These are phyloP conservation scores for Platyscapa corneri DNA, from an alignment of 1,140 invertebrate genomes.

Conservation along the genomic window DNA sequence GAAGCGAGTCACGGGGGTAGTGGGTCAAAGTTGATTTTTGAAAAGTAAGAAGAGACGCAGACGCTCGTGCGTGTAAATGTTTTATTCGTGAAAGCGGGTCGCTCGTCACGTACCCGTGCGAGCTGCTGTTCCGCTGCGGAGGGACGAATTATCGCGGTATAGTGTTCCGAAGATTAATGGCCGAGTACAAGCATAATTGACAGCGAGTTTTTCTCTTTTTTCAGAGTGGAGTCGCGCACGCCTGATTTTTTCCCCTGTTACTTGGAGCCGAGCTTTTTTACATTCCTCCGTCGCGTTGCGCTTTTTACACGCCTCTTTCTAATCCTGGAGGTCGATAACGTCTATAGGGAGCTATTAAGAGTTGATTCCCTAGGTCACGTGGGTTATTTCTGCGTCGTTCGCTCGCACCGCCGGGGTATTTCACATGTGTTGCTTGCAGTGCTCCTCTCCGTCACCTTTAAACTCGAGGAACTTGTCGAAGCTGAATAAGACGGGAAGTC, in stretches of 20 bases:
- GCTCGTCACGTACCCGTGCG: constrained; percentile 1
- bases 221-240: too few species aligned
- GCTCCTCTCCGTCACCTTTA: constrained; percentile 6
- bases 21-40: constrained; percentile 37
- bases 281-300: not conserved
- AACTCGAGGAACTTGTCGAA: constrained; percentile 5
- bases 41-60: constrained; percentile 26
- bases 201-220: not conserved
- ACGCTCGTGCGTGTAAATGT: not conserved
- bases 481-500: not conserved
- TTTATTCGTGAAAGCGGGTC: constrained; percentile 45
- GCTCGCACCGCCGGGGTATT: constrained; percentile 56
- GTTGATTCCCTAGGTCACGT: constrained; percentile 60
- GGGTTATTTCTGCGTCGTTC: constrained; percentile 59
- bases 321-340: constrained; percentile 43
- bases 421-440: not conserved
- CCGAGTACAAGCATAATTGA: not conserved
- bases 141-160: not conserved
- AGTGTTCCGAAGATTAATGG: constrained; percentile 28
- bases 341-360: constrained; percentile 14
- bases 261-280: too few species aligned
- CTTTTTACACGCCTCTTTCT: constrained; percentile 2
- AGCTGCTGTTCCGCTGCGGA: not conserved
- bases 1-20: constrained; percentile 43
- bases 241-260: not conserved